Evolutionary conservation across 2,797 vertebrate genomes (phyloP).

Genomic region (Serranus cabrilla): DNA sequence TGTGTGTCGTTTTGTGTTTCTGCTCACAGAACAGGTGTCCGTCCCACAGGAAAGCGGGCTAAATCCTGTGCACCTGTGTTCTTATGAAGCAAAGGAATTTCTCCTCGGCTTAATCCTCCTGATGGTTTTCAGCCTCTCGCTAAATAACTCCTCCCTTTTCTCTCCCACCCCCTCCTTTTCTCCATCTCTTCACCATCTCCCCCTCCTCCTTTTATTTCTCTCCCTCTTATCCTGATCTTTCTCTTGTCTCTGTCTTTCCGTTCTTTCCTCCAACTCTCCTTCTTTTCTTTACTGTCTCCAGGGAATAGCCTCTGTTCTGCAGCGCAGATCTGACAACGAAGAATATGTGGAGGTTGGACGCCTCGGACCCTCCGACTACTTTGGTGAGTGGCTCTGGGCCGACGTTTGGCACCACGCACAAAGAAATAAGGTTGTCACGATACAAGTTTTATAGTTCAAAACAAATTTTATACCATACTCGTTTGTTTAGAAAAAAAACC

Average conservation of each 20-base stretch:
- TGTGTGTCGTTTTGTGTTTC: slow-evolving; percentile 37
- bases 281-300: slow-evolving; percentile 68
- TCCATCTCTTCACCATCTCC: slow-evolving; percentile 17
- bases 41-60: slow-evolving; percentile 61
- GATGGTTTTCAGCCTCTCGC: slow-evolving; percentile 67
- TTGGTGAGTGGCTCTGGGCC: slow-evolving; percentile 87
- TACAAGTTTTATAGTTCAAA: too few relatives aligned
- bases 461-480: too few relatives aligned
- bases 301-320: slow-evolving; percentile 96
- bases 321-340: slow-evolving; percentile 95
- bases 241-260: slow-evolving; percentile 27
- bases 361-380: slow-evolving; percentile 97
- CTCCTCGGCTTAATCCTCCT: slow-evolving; percentile 78
- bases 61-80: slow-evolving; percentile 84
- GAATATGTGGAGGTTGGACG: slow-evolving; percentile 97
- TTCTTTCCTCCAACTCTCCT: slow-evolving; percentile 18
- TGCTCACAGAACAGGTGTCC: slow-evolving; percentile 74
- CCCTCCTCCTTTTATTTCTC: slow-evolving; percentile 1
- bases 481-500: too few relatives aligned
- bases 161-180: slow-evolving; percentile 12
- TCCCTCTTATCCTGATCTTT: slow-evolving; percentile 36
- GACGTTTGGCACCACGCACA: background rate
- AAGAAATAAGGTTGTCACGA: too few relatives aligned
- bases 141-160: slow-evolving; percentile 53
- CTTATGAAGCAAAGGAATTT: slow-evolving; percentile 80